These are phyloP conservation scores for Acropternis orthonyx DNA, from an alignment of 2,797 vertebrate species.

Conservation along the genomic window DNA sequence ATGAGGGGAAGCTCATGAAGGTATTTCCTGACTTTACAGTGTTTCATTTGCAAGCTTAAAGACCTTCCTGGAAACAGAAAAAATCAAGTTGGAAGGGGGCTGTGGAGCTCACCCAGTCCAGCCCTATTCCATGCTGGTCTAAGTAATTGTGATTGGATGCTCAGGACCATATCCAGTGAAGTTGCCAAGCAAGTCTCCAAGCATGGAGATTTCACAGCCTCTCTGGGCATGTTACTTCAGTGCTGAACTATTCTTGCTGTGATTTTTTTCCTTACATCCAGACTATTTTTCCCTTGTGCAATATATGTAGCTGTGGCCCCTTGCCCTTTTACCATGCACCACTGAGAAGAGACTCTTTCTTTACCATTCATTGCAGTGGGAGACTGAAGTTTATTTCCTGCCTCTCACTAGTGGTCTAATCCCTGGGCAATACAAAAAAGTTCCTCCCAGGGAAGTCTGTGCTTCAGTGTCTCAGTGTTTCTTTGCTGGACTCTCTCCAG, in stretches of 20 bases:
- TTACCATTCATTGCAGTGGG: not conserved
- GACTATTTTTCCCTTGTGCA: not conserved
- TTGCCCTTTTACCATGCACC: not conserved
- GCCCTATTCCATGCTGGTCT: not conserved
- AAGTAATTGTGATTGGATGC: not conserved
- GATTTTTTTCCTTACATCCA: not conserved
- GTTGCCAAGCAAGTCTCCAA: not conserved
- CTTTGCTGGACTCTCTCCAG: not conserved
- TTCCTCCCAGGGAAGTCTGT: not conserved
- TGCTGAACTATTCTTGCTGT: not conserved
- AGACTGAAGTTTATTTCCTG: not conserved
- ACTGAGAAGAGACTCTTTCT: not conserved
- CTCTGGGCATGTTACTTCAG: not conserved
- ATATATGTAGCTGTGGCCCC: not conserved
- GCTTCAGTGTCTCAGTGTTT: not conserved
- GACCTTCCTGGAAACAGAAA: not conserved
- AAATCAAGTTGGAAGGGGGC: not conserved
- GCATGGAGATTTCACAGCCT: not conserved
- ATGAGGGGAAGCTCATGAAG: not conserved
- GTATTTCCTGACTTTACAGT: not conserved
- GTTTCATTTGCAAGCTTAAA: not conserved
- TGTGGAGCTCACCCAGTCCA: fast-evolving
- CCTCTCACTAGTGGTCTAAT: not conserved
- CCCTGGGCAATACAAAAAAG: not conserved
- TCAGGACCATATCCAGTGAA: not conserved